These are phyloP conservation scores for Adela reaumurella DNA, from an alignment of 2,888 invertebrate genomes.

Conservation along the genomic window DNA sequence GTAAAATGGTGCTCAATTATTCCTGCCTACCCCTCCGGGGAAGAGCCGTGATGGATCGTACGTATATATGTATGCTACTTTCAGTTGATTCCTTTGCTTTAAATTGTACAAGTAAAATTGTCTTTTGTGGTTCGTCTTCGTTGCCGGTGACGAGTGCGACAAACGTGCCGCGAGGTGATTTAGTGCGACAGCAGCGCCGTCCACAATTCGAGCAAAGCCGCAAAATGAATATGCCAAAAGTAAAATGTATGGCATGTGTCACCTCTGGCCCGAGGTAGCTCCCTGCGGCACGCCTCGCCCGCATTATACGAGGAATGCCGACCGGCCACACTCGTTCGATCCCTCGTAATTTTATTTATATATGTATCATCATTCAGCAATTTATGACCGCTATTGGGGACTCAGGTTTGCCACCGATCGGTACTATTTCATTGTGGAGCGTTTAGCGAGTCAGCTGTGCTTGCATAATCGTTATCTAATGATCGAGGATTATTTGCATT, in stretches of 20 bases:
- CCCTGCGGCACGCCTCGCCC: background rate
- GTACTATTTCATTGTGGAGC: background rate
- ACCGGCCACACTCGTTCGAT: background rate
- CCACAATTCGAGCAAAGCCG: background rate
- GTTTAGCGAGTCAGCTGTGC: background rate
- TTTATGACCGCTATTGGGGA: background rate
- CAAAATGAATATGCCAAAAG: background rate
- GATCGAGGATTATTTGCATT: background rate
- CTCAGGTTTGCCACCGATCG: background rate
- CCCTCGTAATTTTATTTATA: background rate
- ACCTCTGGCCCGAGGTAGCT: background rate
- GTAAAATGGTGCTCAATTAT: too few species aligned
- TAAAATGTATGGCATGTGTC: background rate
- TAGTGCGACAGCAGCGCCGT: background rate
- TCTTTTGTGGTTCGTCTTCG: too few species aligned
- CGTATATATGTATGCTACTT: too few species aligned
- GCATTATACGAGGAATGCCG: background rate
- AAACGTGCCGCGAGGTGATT: too few species aligned
- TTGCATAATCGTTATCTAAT: background rate
- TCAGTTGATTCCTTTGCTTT: too few species aligned
- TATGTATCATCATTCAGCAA: background rate
- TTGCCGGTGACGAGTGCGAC: too few species aligned
- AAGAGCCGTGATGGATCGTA: too few species aligned
- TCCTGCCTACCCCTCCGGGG: too few species aligned
- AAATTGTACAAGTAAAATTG: too few species aligned